phyloP scores from a whole-genome alignment of 2,113 vertebrate species.

The Phylloscopus whistleri region DNA sequence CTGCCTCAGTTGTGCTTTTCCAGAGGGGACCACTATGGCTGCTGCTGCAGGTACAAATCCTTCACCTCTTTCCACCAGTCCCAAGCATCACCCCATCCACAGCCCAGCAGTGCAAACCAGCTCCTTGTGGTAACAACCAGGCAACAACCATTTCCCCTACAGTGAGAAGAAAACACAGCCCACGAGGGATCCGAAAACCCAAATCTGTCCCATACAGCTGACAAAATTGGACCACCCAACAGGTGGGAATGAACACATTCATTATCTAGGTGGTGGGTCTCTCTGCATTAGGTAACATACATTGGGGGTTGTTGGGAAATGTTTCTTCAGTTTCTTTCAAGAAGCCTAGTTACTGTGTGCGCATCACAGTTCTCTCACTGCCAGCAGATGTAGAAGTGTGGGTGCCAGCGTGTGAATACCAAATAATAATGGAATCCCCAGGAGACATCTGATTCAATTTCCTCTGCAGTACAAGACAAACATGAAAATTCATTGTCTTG shows the following conservation, averaged over 20 bases:
- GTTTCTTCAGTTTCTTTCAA: neutral
- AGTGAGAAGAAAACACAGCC: neutral
- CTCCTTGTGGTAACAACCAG: neutral
- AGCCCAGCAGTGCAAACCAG: neutral
- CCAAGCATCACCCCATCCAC: neutral
- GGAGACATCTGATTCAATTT: constrained; percentile 47
- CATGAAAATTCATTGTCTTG: constrained; percentile 62
- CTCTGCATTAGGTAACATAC: neutral
- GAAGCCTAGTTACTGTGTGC: neutral
- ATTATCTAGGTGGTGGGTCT: neutral
- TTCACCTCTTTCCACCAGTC: neutral
- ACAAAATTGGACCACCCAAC: neutral
- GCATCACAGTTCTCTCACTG: neutral
- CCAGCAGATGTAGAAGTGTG: constrained; percentile 41
- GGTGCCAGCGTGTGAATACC: constrained; percentile 33
- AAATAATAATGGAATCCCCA: constrained; percentile 51
- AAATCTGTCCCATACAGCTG: neutral
- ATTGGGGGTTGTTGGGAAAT: neutral
- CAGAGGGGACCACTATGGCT: fast-evolving
- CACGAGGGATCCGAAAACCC: neutral
- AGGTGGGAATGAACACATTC: neutral
- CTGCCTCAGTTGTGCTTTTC: neutral
- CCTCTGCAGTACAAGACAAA: constrained; percentile 36
- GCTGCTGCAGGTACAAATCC: neutral
- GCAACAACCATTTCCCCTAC: neutral